Evolutionary conservation across 2,888 invertebrate species (phyloP).

Genomic region (Drosophila austrosaltans): DNA sequence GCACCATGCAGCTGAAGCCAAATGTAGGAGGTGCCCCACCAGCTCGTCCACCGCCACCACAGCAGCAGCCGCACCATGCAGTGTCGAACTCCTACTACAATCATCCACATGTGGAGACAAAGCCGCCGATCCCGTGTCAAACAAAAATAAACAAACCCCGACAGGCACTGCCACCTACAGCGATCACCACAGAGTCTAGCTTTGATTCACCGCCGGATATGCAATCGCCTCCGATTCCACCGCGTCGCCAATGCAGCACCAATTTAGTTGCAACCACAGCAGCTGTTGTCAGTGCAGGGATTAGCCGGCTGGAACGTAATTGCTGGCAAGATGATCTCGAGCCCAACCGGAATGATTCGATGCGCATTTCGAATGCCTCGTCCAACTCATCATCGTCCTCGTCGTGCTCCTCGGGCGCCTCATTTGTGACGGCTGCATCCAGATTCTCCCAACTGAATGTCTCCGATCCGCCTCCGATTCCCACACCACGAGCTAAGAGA

Average conservation of each 20-base stretch:
- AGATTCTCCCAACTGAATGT: constrained; percentile 73
- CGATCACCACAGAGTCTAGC: constrained; percentile 75
- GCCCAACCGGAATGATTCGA: constrained; percentile 47
- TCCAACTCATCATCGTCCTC: constrained; percentile 66
- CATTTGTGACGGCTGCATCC: constrained; percentile 79
- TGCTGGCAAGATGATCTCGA: constrained; percentile 75
- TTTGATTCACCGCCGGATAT: constrained; percentile 83
- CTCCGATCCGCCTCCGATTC: constrained; percentile 72
- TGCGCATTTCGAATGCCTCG: constrained; percentile 71
- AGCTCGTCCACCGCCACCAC: constrained; percentile 66
- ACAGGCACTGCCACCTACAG: constrained; percentile 58
- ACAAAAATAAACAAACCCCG: constrained; percentile 42
- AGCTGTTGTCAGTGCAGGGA: constrained; percentile 77
- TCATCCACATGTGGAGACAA: constrained; percentile 62
- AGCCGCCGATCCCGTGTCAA: constrained; percentile 61
- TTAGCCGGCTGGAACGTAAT: constrained; percentile 76
- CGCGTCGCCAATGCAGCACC: constrained; percentile 70
- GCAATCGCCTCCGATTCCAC: constrained; percentile 83
- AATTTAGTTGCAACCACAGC: constrained; percentile 72
- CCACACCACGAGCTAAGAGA: constrained; percentile 82
- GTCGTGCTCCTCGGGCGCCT: constrained; percentile 71
- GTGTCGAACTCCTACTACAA: constrained; percentile 72
- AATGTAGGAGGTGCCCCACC: constrained; percentile 59
- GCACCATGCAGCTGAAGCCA: constrained; percentile 80
- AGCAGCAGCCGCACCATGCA: constrained; percentile 13